Evolutionary conservation across 1,140 invertebrate genomes (phyloP), one percentile per base, ranked within the genome.

Genomic region (Drosophila murphyi): DNA sequence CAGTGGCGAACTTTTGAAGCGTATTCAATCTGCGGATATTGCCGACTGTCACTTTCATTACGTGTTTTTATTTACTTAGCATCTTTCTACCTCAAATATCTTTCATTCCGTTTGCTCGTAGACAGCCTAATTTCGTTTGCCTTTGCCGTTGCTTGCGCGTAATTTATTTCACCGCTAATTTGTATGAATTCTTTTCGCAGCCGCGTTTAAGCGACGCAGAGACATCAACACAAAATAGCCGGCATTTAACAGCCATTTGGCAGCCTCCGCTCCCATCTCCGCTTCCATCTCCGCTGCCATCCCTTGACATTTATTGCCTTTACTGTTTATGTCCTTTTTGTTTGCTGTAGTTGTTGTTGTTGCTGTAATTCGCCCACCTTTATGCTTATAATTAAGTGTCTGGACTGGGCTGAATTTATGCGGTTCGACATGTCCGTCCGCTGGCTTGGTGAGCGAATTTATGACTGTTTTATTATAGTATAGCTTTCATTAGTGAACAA

Each of bases 91-190:
- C 64, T 77, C 37, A 76, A 70, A 41, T 37, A 35, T 67, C 64
- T 64, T 48, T 71, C 51, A 52, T 61, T 63, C 51, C 35, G 48
- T 51, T 5, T 39, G 28, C 59, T 59, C 48, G 51, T 43, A 54
- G 45, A 41, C 32, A 64, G 62, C 45, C 70, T 83, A 88, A 83
- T 82, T 87, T 78, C 72, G 88, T 87, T 80, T 79, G 55, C 69
- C 60, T 64, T 72, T 70, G 55, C 37, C 32, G 31, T 37, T 52
- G 69, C 51, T 72, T 65, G 52, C 37, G 47, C 43, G 52, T 81
- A 74, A 87, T 87, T 82, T 87, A 87, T 87, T 87, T 87, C 69
- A 72, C 76, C 83, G 72, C 83, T 80, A 87, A 87, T 87, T 87
- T 87, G 72, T 82, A 87, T 82, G 72, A 87, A 82, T 87, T 86